Conservation (phyloP, 64 coral and sea anemone genomes). For the Anthopleura sola region DNA sequence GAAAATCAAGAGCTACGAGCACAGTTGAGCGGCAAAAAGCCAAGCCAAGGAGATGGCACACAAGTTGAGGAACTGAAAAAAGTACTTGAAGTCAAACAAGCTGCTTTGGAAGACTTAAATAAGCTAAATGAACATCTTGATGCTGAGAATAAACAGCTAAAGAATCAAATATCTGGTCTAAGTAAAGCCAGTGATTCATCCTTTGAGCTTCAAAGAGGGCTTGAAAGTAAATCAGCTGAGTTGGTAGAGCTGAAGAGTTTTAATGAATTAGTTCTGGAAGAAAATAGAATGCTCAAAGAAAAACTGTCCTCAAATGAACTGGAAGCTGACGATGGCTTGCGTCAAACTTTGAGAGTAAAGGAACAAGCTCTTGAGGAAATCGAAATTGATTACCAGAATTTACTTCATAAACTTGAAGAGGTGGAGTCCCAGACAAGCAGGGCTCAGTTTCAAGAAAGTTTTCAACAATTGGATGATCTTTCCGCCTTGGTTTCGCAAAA, state of each 20-base stretch:
- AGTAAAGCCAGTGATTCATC: neutral
- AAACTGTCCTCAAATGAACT: slow-evolving; percentile 19
- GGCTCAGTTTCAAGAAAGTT: slow-evolving; percentile 49
- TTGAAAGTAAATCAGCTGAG: slow-evolving; percentile 32
- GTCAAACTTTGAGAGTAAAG: slow-evolving; percentile 29
- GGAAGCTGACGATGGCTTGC: slow-evolving; percentile 9
- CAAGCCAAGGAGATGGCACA: slow-evolving; percentile 16
- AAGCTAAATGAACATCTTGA: slow-evolving; percentile 54
- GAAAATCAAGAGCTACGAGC: slow-evolving; percentile 85
- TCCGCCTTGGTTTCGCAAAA: slow-evolving; percentile 77
- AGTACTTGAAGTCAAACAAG: slow-evolving; percentile 46
- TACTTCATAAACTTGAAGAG: slow-evolving; percentile 54
- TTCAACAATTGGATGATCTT: slow-evolving; percentile 81
- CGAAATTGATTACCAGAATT: slow-evolving; percentile 48
- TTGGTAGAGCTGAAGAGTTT: slow-evolving; percentile 41
- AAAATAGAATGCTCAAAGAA: slow-evolving; percentile 66
- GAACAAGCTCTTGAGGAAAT: slow-evolving; percentile 40
- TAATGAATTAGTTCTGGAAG: slow-evolving; percentile 53
- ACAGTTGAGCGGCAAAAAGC: slow-evolving; percentile 27
- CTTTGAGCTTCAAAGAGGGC: neutral
- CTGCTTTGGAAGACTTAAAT: slow-evolving; percentile 51
- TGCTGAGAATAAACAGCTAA: slow-evolving; percentile 74
- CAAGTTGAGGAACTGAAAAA: slow-evolving; percentile 61
- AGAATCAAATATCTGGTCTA: slow-evolving; percentile 8
- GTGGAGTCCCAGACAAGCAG: slow-evolving; percentile 34